Conservation (phyloP, 2,113 vertebrate species). For the Sinocyclocheilus grahami region DNA sequence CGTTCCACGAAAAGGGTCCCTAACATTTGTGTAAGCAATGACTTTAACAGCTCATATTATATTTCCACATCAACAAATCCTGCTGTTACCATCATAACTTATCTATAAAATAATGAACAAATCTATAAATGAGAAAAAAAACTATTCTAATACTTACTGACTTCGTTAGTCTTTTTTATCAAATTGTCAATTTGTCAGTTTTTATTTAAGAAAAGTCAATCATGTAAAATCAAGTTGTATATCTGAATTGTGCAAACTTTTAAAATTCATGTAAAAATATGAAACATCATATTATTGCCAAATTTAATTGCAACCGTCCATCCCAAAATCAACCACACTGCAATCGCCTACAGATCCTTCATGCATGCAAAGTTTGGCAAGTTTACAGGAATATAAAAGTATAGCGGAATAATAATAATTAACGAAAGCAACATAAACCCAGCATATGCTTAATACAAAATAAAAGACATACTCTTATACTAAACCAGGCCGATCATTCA, state of each 20-base stretch:
- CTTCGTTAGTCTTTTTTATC: neutral
- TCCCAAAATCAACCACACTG: neutral
- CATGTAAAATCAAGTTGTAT: no score
- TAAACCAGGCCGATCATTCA: neutral
- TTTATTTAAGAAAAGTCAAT: no score
- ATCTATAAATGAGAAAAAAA: neutral
- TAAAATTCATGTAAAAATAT: neutral
- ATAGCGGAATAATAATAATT: neutral
- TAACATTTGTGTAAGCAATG: neutral
- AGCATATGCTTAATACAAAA: neutral
- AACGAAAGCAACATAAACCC: neutral
- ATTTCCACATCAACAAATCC: neutral
- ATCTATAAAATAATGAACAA: neutral
- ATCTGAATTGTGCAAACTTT: neutral
- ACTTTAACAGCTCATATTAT: neutral
- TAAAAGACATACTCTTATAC: neutral
- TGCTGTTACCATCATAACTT: neutral
- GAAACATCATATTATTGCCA: no score
- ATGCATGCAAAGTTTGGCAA: neutral
- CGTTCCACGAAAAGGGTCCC: neutral
- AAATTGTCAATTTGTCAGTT: slow-evolving; percentile 5
- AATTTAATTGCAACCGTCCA: slow-evolving; percentile 9
- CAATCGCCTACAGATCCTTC: neutral
- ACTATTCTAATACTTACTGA: neutral
- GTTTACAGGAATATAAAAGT: neutral